Base-by-base conservation (phyloP, 1,140 invertebrate genomes). In the Bombus difficillimus region DNA sequence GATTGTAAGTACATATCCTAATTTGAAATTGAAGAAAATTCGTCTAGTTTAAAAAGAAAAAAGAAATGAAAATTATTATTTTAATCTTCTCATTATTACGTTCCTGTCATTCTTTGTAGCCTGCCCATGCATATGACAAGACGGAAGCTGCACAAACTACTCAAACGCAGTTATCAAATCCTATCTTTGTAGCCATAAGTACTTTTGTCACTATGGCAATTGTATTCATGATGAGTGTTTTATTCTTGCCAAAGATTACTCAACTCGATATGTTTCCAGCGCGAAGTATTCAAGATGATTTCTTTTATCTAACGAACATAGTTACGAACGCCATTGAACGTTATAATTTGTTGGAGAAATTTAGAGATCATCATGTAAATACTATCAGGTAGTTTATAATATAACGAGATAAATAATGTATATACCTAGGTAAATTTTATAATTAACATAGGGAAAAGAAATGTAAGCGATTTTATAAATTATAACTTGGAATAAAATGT, bases 201-300 rank as follows among this genome's bases (percentile, higher is more conserved):
- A 90, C 92, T 8, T 93, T 93, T 64, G 62, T 93, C 13, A 92
- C 91, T 34, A 92, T 92, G 90, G 92, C 92, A 37, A 57, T 93
- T 43, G 37, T 93, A 12, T 93, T 93, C 69, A 93, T 93, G 92
- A 86, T 92, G 71, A 89, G 91, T 71, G 85, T 93, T 15, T 39
- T 93, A 2, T 89, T 93, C 73, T 37, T 93, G 37, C 92, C 92
- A 22, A 88, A 90, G 66, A 32, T 92, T 13, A 74, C 89, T 53
- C 87, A 90, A 25, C 90, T 92, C 18, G 82, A 83, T 15, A 68
- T 87, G 62, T 82, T 89, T 18, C 88, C 86, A n/a, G 87, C 87
- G 32, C 90, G 92, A 32, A 37, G 71, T 10, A 86, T 85, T 47
- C 86, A 92, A 28, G 92, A 93, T 41, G 92, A 93, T n/a, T 89